phyloP scores from a whole-genome alignment of 2,113 vertebrate genomes.

The Cinclus mexicanus region DNA sequence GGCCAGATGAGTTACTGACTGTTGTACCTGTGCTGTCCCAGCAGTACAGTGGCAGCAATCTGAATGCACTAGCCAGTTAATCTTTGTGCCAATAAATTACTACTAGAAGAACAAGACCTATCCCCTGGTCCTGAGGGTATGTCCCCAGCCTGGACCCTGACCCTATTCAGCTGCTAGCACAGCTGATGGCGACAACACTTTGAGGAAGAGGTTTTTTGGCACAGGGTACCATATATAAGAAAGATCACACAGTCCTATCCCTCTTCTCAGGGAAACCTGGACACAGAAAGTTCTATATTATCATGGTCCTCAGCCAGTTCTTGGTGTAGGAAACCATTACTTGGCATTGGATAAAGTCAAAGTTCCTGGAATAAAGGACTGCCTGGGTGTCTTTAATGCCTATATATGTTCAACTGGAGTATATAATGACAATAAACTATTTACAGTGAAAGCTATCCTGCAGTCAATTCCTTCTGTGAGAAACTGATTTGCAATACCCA shows the following conservation, averaged over 20 bases:
- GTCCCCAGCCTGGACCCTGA: not conserved
- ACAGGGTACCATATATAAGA: not conserved
- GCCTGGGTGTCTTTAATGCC: not conserved
- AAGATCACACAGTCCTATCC: accelerated
- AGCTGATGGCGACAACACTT: not conserved
- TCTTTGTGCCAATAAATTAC: not conserved
- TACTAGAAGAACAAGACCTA: not conserved
- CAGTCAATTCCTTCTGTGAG: not conserved
- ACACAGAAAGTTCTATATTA: not conserved
- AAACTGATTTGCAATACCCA: not conserved
- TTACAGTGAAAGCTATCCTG: not conserved
- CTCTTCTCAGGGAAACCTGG: not conserved
- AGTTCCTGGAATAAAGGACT: not conserved
- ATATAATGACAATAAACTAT: not conserved
- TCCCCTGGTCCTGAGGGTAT: not conserved
- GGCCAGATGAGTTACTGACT: not conserved
- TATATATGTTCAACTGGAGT: not conserved
- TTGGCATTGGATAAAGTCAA: not conserved
- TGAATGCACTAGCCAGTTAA: not conserved
- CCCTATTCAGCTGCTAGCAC: not conserved
- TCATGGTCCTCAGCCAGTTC: not conserved
- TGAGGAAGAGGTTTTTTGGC: not conserved
- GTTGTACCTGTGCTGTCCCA: not conserved
- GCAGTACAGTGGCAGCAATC: not conserved
- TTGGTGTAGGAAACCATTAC: not conserved